Evolutionary conservation across 2,797 vertebrate species (phyloP).

Genomic region (Valencia hispanica): DNA sequence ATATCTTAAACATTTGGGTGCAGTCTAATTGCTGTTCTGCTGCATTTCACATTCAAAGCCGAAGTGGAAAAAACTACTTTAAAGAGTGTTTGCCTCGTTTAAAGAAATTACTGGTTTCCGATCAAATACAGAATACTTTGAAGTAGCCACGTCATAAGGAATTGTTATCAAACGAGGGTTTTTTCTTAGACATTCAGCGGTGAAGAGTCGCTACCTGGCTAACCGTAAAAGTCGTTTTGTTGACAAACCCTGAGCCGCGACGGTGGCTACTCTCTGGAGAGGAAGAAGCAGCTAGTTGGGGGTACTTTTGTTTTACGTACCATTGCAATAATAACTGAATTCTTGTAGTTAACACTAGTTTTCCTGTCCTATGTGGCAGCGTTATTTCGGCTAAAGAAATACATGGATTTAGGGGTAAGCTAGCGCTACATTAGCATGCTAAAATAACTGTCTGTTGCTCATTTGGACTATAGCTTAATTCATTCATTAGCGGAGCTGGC

Average conservation of each 20-base stretch:
- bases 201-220: constrained; percentile 43
- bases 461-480: constrained; percentile 53
- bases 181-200: background rate
- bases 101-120: background rate
- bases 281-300: constrained; percentile 31
- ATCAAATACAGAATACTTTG: accelerated
- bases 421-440: constrained; percentile 58
- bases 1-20: constrained; percentile 31
- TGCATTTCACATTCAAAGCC: constrained; percentile 25
- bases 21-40: constrained; percentile 67
- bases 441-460: constrained; percentile 54
- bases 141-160: background rate
- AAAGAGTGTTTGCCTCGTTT: background rate
- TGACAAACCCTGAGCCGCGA: constrained; percentile 54
- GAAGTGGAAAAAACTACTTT: background rate
- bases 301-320: constrained; percentile 20
- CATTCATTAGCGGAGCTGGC: constrained; percentile 40
- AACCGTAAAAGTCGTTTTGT: constrained; percentile 60
- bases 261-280: constrained; percentile 57
- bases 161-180: constrained; percentile 29
- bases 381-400: background rate
- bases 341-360: no score
- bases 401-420: constrained; percentile 29
- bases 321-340: background rate
- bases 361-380: background rate